Evolutionary conservation across 2,797 vertebrate species (phyloP).

Genomic region (Spondyliosoma cantharus): DNA sequence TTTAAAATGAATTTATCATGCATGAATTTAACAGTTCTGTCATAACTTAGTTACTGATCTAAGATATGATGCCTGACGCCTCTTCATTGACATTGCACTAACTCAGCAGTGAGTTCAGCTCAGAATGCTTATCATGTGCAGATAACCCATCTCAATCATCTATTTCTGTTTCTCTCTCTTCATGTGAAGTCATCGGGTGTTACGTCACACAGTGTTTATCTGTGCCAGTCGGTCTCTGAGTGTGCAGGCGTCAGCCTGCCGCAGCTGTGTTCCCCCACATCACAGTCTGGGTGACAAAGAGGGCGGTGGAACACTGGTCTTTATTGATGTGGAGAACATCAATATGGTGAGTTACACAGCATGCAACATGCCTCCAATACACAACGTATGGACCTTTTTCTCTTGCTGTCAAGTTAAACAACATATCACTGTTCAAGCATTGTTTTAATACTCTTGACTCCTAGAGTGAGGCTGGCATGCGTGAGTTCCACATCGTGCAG

Average conservation of each 20-base stretch:
- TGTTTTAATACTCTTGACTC: neutral
- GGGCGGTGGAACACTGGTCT: conserved; percentile 89
- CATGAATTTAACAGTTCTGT: too few relatives aligned
- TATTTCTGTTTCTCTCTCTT: conserved; percentile 6
- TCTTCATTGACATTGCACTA: neutral
- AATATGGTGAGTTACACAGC: conserved; percentile 89
- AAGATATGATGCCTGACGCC: too few relatives aligned
- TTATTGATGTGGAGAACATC: conserved; percentile 96
- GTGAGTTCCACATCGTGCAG: conserved; percentile 97
- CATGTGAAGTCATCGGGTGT: conserved; percentile 89
- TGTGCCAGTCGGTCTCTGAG: conserved; percentile 96
- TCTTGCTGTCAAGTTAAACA: neutral
- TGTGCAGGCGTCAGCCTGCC: conserved; percentile 89
- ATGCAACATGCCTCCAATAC: neutral
- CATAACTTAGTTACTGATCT: too few relatives aligned
- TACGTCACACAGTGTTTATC: conserved; percentile 96
- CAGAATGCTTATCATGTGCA: neutral
- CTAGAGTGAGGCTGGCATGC: conserved; percentile 93
- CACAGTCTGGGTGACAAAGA: conserved; percentile 78
- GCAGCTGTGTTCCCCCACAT: conserved; percentile 90
- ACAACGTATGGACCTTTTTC: neutral
- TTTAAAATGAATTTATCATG: too few relatives aligned
- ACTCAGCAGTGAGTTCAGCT: neutral
- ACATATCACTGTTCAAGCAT: neutral
- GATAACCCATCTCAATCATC: neutral